phyloP scores from a whole-genome alignment of 2,888 invertebrate genomes.

The Rapana venosa region DNA sequence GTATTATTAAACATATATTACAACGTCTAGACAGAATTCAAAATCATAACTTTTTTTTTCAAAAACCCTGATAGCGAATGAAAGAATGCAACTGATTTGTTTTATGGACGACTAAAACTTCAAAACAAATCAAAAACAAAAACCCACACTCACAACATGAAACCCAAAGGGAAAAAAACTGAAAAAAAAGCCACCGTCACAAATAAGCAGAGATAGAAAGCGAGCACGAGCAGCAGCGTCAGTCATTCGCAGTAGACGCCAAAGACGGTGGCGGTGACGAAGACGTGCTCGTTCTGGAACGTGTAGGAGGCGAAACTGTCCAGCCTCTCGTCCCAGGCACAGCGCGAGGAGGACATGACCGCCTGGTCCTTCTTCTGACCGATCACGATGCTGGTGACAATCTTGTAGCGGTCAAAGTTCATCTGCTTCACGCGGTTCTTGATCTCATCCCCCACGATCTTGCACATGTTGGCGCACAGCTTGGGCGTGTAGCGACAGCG shows the following conservation, averaged over 20 bases:
- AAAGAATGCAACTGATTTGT: too few relatives aligned
- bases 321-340: slow-evolving; percentile 62
- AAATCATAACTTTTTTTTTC: too few relatives aligned
- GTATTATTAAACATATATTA: slow-evolving; percentile 44
- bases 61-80: too few relatives aligned
- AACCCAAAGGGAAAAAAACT: too few relatives aligned
- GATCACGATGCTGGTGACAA: slow-evolving; percentile 60
- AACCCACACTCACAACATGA: too few relatives aligned
- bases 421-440: slow-evolving; percentile 65
- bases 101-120: too few relatives aligned
- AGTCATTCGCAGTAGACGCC: slow-evolving; percentile 64
- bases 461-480: slow-evolving; percentile 59
- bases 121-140: too few relatives aligned
- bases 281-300: slow-evolving; percentile 58
- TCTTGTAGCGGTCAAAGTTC: slow-evolving; percentile 68
- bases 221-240: too few relatives aligned
- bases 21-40: slow-evolving; percentile 47
- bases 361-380: slow-evolving; percentile 65
- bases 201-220: too few relatives aligned
- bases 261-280: slow-evolving; percentile 65
- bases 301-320: slow-evolving; percentile 64
- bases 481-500: slow-evolving; percentile 62
- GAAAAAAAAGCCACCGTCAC: too few relatives aligned
- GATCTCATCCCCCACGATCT: slow-evolving; percentile 64
- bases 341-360: slow-evolving; percentile 57